Conservation (phyloP, 2,113 vertebrate species). For the Chelonoidis abingdonii region DNA sequence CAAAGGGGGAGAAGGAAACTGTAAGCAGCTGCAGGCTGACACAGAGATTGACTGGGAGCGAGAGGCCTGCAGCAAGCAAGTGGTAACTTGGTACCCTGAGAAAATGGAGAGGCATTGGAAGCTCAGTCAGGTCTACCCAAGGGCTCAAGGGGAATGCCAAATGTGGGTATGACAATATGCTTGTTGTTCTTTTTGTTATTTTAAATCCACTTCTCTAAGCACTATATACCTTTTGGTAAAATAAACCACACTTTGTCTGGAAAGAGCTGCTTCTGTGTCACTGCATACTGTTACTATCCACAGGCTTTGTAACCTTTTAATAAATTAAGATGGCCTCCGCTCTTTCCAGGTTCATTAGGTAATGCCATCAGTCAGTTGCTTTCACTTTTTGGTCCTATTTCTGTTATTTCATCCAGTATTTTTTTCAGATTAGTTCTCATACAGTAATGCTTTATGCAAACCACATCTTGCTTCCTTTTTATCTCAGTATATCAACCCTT, state of each 20-base stretch:
- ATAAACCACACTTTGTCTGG: background rate
- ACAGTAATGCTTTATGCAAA: background rate
- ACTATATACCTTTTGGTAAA: background rate
- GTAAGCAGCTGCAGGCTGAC: background rate
- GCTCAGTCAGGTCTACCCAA: background rate
- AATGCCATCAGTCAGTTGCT: background rate
- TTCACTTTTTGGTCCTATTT: background rate
- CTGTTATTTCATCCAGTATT: background rate
- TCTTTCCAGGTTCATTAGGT: background rate
- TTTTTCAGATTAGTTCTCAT: background rate
- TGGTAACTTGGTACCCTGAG: background rate
- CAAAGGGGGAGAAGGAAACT: background rate
- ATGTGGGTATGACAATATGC: background rate
- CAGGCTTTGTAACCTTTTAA: background rate
- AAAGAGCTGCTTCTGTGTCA: background rate
- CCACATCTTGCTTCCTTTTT: background rate
- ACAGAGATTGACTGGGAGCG: background rate
- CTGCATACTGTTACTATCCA: background rate
- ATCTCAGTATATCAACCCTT: background rate
- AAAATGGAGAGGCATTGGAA: background rate
- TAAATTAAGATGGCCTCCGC: background rate
- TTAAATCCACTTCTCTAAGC: background rate
- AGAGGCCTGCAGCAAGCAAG: background rate
- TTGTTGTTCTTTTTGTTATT: background rate
- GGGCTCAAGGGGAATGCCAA: background rate